Conservation (phyloP, 2,113 vertebrate species). For the Oreochromis tanganicae region DNA sequence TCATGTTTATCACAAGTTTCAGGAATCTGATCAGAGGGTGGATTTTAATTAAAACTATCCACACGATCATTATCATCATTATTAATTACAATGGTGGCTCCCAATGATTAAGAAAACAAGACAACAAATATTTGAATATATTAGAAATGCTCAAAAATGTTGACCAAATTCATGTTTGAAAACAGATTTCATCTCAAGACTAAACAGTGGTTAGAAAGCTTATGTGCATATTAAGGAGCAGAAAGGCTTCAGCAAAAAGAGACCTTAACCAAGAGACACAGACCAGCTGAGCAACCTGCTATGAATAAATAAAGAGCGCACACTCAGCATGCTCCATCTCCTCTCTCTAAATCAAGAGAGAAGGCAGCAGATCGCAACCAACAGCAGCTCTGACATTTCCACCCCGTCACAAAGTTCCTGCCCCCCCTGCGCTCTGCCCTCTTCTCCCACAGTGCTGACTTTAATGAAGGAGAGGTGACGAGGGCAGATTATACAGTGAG, state of each 20-base stretch:
- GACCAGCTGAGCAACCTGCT: neutral
- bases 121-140: neutral
- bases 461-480: conserved; percentile 28
- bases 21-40: neutral
- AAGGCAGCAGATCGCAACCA: neutral
- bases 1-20: neutral
- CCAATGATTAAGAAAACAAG: neutral
- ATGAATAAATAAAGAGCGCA: conserved; percentile 24
- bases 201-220: neutral
- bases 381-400: conserved; percentile 47
- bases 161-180: neutral
- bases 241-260: neutral
- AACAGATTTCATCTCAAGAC: neutral
- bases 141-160: neutral
- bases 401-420: conserved; percentile 9
- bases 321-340: neutral
- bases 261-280: neutral
- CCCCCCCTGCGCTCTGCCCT: neutral
- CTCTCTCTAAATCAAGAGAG: neutral
- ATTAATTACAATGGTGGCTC: neutral
- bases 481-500: neutral
- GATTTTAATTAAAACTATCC: neutral
- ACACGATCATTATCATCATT: neutral
- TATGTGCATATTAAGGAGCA: neutral
- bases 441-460: conserved; percentile 5